phyloP scores from a whole-genome alignment of 1,140 invertebrate genomes.

The Drosophila mojavensis region DNA sequence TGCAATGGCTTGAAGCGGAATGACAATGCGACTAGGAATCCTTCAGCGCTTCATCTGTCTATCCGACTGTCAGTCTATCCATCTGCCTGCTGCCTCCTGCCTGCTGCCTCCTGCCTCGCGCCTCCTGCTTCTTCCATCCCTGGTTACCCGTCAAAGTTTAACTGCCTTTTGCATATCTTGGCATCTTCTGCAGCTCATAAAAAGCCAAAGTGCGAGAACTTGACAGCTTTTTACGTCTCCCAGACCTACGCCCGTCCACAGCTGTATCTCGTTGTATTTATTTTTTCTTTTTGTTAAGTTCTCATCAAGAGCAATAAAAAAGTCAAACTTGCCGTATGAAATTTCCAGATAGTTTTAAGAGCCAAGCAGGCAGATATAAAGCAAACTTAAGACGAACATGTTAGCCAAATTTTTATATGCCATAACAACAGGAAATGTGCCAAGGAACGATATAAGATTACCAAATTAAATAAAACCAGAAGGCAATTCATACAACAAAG shows the following conservation, averaged over 20 bases:
- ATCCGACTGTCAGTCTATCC: conserved; percentile 12
- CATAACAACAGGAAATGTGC: background rate
- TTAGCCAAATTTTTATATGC: background rate
- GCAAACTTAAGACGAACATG: background rate
- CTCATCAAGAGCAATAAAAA: background rate
- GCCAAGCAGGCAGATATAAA: background rate
- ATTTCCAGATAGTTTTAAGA: background rate
- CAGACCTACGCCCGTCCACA: background rate
- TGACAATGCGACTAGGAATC: conserved; percentile 22
- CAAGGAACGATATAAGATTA: background rate
- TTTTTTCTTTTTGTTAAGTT: background rate
- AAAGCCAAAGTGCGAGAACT: conserved; percentile 40
- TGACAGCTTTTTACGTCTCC: conserved; percentile 31
- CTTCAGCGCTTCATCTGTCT: conserved; percentile 10
- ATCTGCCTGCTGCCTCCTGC: background rate
- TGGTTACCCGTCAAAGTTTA: conserved; percentile 13
- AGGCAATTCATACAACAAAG: background rate
- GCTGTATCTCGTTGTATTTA: background rate
- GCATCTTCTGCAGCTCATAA: conserved; percentile 39
- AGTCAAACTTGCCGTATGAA: background rate
- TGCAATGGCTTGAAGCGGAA: conserved; percentile 31
- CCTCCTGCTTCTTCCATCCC: background rate
- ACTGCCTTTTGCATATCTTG: conserved; percentile 30
- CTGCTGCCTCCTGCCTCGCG: too few species aligned
- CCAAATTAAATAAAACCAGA: background rate